phyloP scores from a whole-genome alignment of 1,140 invertebrate species.

The Drosophila kanapiae region DNA sequence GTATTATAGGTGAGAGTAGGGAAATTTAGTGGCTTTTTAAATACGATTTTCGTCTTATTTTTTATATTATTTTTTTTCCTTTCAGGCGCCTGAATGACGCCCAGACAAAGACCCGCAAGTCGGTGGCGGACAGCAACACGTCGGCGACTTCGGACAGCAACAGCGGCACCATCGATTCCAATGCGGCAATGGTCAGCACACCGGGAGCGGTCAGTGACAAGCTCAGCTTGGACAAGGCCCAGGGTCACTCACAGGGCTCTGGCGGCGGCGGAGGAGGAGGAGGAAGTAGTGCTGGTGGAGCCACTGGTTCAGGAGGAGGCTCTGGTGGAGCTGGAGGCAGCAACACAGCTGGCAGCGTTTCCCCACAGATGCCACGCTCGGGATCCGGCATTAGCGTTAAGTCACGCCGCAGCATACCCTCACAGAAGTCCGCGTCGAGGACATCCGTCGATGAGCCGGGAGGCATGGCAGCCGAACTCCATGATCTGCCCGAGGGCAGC shows the following conservation, averaged over 20 bases:
- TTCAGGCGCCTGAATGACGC: slow-evolving; percentile 82
- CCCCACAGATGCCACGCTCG: slow-evolving; percentile 85
- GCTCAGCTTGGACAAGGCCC: slow-evolving; percentile 45
- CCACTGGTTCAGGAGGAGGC: slow-evolving; percentile 8
- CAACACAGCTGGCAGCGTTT: slow-evolving; percentile 59
- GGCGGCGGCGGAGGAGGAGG: slow-evolving; percentile 6
- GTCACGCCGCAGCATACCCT: slow-evolving; percentile 84
- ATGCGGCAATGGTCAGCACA: slow-evolving; percentile 65
- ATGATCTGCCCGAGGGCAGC: slow-evolving; percentile 87
- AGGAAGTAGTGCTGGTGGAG: background rate
- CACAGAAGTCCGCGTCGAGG: slow-evolving; percentile 84
- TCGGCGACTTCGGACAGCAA: slow-evolving; percentile 86
- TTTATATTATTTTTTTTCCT: background rate
- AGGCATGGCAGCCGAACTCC: slow-evolving; percentile 85
- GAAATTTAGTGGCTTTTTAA: background rate
- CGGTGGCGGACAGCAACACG: slow-evolving; percentile 88
- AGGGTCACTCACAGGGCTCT: slow-evolving; percentile 25
- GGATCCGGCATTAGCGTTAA: slow-evolving; percentile 84
- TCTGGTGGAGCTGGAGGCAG: background rate
- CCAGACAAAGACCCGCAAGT: slow-evolving; percentile 81
- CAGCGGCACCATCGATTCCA: slow-evolving; percentile 77
- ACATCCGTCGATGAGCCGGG: slow-evolving; percentile 88
- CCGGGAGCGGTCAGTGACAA: slow-evolving; percentile 56
- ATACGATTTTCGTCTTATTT: background rate
- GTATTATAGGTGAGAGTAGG: slow-evolving; percentile 84